phyloP scores from a whole-genome alignment of 2,888 invertebrate genomes.

The Lasioglossum figueresi region DNA sequence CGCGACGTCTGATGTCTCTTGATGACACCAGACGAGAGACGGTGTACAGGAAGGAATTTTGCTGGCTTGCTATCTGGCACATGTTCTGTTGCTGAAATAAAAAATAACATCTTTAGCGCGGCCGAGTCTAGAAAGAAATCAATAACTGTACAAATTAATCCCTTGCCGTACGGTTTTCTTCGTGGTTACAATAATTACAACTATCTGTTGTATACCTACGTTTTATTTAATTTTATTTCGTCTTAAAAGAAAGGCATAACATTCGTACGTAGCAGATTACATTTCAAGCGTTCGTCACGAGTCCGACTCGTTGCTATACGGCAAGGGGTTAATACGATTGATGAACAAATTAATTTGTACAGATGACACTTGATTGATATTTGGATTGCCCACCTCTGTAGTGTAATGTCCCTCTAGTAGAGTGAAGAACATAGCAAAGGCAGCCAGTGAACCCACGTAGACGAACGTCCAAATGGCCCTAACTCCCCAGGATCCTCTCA shows the following conservation, averaged over 20 bases:
- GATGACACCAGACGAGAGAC: conserved; percentile 85
- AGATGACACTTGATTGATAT: not conserved
- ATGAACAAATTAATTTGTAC: not conserved
- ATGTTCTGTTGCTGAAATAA: conserved; percentile 76
- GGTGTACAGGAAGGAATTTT: conserved; percentile 84
- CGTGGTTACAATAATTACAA: too few relatives aligned
- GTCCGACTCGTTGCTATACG: too few relatives aligned
- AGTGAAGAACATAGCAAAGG: conserved; percentile 85
- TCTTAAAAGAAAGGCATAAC: too few relatives aligned
- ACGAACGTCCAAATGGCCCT: conserved; percentile 86
- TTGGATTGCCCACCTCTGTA: conserved; percentile 74
- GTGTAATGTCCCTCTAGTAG: conserved; percentile 84
- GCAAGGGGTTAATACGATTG: too few relatives aligned
- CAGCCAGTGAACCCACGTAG: conserved; percentile 85
- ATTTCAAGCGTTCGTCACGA: too few relatives aligned
- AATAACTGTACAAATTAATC: not conserved
- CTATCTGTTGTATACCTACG: too few relatives aligned
- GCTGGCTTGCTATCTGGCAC: conserved; percentile 78
- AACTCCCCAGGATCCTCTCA: conserved; percentile 84
- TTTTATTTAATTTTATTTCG: too few relatives aligned
- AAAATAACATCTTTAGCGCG: not conserved
- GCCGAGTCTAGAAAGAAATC: not conserved
- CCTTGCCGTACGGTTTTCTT: too few relatives aligned
- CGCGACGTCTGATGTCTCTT: conserved; percentile 81
- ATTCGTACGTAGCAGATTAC: too few relatives aligned